These are phyloP conservation scores for Hylia prasina DNA, from an alignment of 2,113 vertebrate genomes.

Conservation along the genomic window DNA sequence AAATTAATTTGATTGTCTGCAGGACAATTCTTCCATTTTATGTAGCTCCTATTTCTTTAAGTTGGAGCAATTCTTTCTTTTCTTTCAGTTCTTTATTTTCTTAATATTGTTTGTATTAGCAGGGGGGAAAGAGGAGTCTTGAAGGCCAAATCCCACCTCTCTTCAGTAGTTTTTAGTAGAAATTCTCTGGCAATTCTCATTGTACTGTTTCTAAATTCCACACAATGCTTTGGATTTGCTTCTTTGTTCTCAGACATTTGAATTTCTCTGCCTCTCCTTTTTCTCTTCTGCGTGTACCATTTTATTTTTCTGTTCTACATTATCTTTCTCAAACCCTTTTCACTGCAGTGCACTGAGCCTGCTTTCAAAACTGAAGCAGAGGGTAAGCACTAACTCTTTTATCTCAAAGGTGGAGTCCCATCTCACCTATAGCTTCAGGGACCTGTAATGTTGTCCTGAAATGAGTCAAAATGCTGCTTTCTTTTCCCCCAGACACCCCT, in stretches of 20 bases:
- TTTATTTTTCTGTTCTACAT: background rate
- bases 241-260: background rate
- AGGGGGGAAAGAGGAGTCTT: background rate
- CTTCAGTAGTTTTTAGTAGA: background rate
- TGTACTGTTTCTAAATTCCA: background rate
- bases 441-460: background rate
- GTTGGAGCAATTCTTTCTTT: background rate
- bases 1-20: background rate
- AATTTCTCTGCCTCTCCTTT: background rate
- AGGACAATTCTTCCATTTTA: background rate
- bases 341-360: background rate
- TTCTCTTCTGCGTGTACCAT: background rate
- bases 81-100: background rate
- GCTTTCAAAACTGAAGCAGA: background rate
- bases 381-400: background rate
- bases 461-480: background rate
- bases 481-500: background rate
- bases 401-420: background rate
- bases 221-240: background rate
- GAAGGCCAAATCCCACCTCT: background rate
- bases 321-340: background rate
- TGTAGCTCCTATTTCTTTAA: background rate
- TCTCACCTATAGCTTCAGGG: background rate
- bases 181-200: background rate
- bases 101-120: background rate